Evolutionary conservation across 2,888 invertebrate genomes (phyloP).

Genomic region (Patella depressa): DNA sequence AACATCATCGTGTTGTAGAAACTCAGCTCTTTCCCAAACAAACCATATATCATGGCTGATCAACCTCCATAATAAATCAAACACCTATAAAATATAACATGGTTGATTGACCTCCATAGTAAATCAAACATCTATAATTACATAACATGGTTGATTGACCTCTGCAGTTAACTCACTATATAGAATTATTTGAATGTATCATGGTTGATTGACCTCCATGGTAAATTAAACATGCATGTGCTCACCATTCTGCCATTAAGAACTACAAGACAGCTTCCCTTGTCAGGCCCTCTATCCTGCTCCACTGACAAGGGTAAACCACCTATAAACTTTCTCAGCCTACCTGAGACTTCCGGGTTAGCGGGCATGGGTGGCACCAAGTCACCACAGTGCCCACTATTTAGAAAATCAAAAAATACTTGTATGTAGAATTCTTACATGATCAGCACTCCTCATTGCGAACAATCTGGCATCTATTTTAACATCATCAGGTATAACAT

Average conservation of each 20-base stretch:
- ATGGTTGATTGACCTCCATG: conserved; percentile 65
- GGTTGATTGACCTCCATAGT: conserved; percentile 66
- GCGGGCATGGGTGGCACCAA: neutral
- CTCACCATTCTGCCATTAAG: no score
- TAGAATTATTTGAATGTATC: conserved; percentile 30
- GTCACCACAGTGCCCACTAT: neutral
- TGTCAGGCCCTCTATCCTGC: no score
- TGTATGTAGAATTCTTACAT: conserved; percentile 50
- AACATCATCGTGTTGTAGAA: conserved; percentile 64
- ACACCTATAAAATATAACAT: conserved; percentile 53
- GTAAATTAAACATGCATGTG: conserved; percentile 65
- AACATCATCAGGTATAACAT: conserved; percentile 65
- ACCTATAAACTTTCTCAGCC: neutral
- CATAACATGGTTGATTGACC: conserved; percentile 52
- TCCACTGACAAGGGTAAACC: neutral
- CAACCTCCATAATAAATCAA: conserved; percentile 68
- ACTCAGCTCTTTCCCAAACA: conserved; percentile 70
- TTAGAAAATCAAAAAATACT: neutral
- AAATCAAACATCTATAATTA: conserved; percentile 66
- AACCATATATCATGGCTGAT: conserved; percentile 70
- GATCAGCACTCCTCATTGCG: conserved; percentile 69
- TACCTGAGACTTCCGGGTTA: neutral
- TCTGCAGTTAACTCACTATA: conserved; percentile 69
- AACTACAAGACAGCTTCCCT: no score
- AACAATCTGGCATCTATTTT: conserved; percentile 64